phyloP scores from a whole-genome alignment of 2,888 invertebrate genomes.

The Hemithea aestivaria region DNA sequence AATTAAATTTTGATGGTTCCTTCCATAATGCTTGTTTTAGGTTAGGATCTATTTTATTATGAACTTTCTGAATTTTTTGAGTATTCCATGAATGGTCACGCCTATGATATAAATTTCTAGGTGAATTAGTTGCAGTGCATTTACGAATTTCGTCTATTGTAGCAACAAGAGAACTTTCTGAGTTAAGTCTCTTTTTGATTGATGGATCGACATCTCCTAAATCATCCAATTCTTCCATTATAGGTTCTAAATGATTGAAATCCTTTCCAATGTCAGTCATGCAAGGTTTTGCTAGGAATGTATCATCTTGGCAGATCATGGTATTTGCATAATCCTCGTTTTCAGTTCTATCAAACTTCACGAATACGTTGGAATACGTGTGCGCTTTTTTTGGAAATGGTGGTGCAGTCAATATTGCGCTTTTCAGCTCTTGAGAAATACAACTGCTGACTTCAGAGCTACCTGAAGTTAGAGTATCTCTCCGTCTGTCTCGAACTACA shows the following conservation, averaged over 20 bases:
- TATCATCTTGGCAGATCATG: constrained; percentile 69
- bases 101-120: constrained; percentile 76
- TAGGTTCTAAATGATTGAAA: constrained; percentile 75
- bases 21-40: constrained; percentile 70
- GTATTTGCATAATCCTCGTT: constrained; percentile 77
- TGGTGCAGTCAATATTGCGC: constrained; percentile 64
- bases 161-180: constrained; percentile 80
- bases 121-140: constrained; percentile 77
- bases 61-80: constrained; percentile 52
- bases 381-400: constrained; percentile 65
- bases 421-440: constrained; percentile 66
- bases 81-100: constrained; percentile 73
- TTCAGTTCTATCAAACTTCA: constrained; percentile 62
- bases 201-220: constrained; percentile 63
- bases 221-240: constrained; percentile 79
- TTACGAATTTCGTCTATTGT: constrained; percentile 82
- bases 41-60: constrained; percentile 50
- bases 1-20: constrained; percentile 66
- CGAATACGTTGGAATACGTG: constrained; percentile 70
- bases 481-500: constrained; percentile 77
- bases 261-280: constrained; percentile 73
- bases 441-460: constrained; percentile 78
- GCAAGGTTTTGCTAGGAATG: constrained; percentile 78
- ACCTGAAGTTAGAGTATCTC: constrained; percentile 77
- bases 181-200: constrained; percentile 64